Base-by-base conservation (phyloP, 2,113 vertebrate genomes). In the Numenius arquata region DNA sequence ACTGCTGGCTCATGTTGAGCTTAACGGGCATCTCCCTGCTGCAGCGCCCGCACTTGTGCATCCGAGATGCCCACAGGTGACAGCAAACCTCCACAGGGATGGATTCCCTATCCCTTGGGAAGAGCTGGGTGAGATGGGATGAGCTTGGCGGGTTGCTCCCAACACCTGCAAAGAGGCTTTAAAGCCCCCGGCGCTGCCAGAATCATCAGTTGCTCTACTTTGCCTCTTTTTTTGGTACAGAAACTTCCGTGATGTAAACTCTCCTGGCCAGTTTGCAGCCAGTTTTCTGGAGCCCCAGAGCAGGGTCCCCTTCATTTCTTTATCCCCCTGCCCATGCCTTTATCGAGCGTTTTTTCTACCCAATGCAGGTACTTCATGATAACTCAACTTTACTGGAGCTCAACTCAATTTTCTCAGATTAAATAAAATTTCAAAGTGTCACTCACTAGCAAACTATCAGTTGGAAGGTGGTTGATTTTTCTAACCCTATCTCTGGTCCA, bases 341-440 rank as follows among this genome's bases (percentile, higher is more conserved):
- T 55, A 17, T 9, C 3, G 0, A 66, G 73, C 5, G 66, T 73
- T 15, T 84, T 95, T 90, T 48, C 90, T 26, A 85, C 79, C 94
- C 89, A 29, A 5, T 2, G 83, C 97, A 96, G 92, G 96, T 95
- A 89, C 97, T 95, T 77, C 75, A 91, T 86, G 66, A 98, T 97
- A 98, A 97, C 97, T 97, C 96, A 95, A 96, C 97, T 98, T 98
- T 98, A 77, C 98, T 96, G 96, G 98, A 98, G 98, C 98, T 98
- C 98, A 98, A 99, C 98, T 98, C 98, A 98, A 98, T 99, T 99
- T 99, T 98, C 99, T 98, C 98, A 96, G 98, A 98, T 99, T 98
- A 99, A 98, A 98, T 98, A 98, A 98, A 99, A 99, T 98, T 97
- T 97, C 98, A 95, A 97, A 97, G 98, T 99, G 99, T 99, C 99